Evolutionary conservation across 2,888 invertebrate genomes (phyloP), one percentile per base, ranked within the genome.

Genomic region (Opisthograptis luteolata): DNA sequence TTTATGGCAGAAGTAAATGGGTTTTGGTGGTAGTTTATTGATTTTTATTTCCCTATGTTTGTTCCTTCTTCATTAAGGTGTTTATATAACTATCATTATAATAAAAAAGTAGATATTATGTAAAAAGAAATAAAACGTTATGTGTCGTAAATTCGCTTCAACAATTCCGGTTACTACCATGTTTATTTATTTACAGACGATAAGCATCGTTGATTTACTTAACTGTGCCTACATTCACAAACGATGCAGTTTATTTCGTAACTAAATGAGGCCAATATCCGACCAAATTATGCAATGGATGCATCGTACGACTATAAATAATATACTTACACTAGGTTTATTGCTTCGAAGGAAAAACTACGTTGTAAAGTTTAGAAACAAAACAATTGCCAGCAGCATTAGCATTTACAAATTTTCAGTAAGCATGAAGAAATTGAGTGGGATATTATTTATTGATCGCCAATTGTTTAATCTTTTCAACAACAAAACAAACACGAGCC

Each of bases 401-500:
- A n/a, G n/a, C n/a, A n/a, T n/a, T n/a, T n/a, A n/a, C n/a, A n/a
- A n/a, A n/a, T n/a, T n/a, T n/a, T n/a, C n/a, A n/a, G n/a, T n/a
- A n/a, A n/a, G n/a, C n/a, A n/a, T n/a, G n/a, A n/a, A n/a, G n/a
- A n/a, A n/a, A n/a, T n/a, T 6, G 9, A 10, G 10, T 20, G 32
- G 12, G 15, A 34, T 20, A 14, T 17, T 12, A 14, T 7, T 36
- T 25, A n/a, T 37, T 9, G 7, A 10, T 41, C 8, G 12, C 20
- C 27, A 15, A 39, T 13, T 39, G 9, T 25, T 14, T 45, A 42
- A 53, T 55, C 45, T 22, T 12, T 44, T 8, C 12, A 36, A 36
- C 30, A 47, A 47, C 46, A 42, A 39, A 49, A 46, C 46, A 58
- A 44, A 37, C 46, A 17, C 50, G 37, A 39, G 52, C 55, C 58